Base-by-base conservation (phyloP, 2,113 vertebrate species). In the Lophochroa leadbeateri region DNA sequence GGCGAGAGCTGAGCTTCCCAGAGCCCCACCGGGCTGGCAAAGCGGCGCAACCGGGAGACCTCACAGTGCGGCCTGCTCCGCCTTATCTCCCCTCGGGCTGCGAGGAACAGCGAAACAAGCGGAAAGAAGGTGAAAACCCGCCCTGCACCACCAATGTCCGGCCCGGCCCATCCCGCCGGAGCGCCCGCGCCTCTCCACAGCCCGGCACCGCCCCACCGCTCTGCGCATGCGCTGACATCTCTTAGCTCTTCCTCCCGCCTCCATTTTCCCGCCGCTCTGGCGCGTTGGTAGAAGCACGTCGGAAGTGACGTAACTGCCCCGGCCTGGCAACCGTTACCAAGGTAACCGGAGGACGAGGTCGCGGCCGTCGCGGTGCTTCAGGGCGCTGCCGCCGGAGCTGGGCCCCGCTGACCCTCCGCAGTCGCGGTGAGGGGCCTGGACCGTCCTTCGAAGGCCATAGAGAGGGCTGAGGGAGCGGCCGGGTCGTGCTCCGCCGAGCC, bases 241-340 rank as follows among this genome's bases (percentile, higher is more conserved):
- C 35, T 24, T 13, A 6, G 1, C 3, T 2, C 2, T 3, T 6
- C 21, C 6, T 20, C 10, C 19, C 19, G 33, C 20, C 8, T 20
- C 2, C 10, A 9, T 0, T 6, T 33, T 37, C 7, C 39, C 28
- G 27, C 75, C 25, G 12, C 46, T 41, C 41, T 12, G 25, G 39
- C 74, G 35, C 63, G 11, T 39, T 39, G 46, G 39, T 28, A 17
- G 37, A 7, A 10, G 33, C 13, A 49, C 41, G 9, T 18, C 90
- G 96, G 98, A 97, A 97, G 82, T 97, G 97, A 96, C 96, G 94
- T 2, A 2, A 11, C 11, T 3, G 1, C 23, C 13, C 41, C 14
- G 17, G 27, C 88, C 68, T 81, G 80, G 97, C 97, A 98, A 97
- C 97, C 70, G 97, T 97, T 93, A 60, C 96, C 74, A 85, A 39